Base-by-base conservation (phyloP, 2,888 invertebrate species). In the Catocala nupta region DNA sequence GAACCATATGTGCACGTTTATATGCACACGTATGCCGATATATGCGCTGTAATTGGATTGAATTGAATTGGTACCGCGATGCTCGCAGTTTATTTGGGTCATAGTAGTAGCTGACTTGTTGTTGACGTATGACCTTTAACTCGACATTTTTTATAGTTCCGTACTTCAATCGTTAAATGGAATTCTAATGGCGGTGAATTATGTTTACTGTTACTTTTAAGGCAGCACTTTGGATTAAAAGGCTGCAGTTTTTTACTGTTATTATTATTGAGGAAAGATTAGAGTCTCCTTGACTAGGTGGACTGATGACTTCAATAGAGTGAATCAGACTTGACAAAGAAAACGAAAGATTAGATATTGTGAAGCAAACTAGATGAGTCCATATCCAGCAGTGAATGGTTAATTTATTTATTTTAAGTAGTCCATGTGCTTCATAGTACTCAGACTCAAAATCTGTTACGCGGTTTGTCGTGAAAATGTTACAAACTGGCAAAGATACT, bases 61-160 rank as follows among this genome's bases (percentile, higher is more conserved):
- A 87, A 90, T 90, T 88, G 88, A 89, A 91, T 89, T 87, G 90
- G 87, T 86, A 81, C 87, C 83, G 82, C 86, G 85, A 84, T 78
- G 85, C 77, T 84, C 82, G 75, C 78, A 84, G 81, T 84, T 83
- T 89, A 91, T 91, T 89, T 89, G 84, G 92, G 91, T 91, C 91
- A 91, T 82, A 86, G 81, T 78, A 75, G 73, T 77, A 70, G 77
- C 73, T 73, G 69, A 66, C 68, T 78, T 72, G 81, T 78, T 78
- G 74, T 71, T 81, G 83, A 84, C 82, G 74, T 86, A 80, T 86
- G 84, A 87, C 85, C 87, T 87, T 81, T 83, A 42, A 58, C 55
- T 49, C 33, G 34, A 11, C 53, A 50, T 47, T 59, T 79, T 78
- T 80, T 77, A 80, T 80, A 73, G 77, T 75, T 73, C 76, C 71